Conservation (phyloP, 2,888 invertebrate genomes). For the Andrena praecox region DNA sequence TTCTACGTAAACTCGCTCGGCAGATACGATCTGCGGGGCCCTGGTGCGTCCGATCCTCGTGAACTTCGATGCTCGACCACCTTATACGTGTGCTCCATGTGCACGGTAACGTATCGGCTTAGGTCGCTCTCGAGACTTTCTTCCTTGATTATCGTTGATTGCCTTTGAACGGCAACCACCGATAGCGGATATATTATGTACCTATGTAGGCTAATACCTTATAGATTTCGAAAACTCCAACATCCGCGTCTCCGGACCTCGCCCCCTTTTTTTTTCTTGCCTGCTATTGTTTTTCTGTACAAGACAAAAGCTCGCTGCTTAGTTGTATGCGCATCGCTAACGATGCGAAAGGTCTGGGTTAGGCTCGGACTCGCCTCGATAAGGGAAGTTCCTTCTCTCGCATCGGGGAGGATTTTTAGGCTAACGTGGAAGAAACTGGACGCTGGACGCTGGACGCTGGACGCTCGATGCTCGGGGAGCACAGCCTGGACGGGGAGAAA, state of each 20-base stretch:
- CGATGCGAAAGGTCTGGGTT: slow-evolving; percentile 2
- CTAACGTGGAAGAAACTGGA: slow-evolving; percentile 7
- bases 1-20: slow-evolving; percentile 82
- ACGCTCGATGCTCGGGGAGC: slow-evolving; percentile 6
- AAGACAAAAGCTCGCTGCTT: background rate
- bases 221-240: slow-evolving; percentile 4
- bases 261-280: background rate
- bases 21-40: slow-evolving; percentile 79
- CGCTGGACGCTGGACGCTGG: background rate
- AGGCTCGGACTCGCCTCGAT: slow-evolving; percentile 15
- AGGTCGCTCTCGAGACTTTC: slow-evolving; percentile 69
- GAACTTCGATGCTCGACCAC: slow-evolving; percentile 74
- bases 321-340: slow-evolving; percentile 6
- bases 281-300: background rate
- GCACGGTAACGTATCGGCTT: slow-evolving; percentile 64
- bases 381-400: slow-evolving; percentile 11
- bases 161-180: slow-evolving; percentile 16
- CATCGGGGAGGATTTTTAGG: slow-evolving; percentile 19
- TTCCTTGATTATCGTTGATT: slow-evolving; percentile 24
- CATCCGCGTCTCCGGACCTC: background rate
- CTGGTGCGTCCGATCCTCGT: slow-evolving; percentile 70
- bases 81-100: slow-evolving; percentile 61
- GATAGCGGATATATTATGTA: background rate
- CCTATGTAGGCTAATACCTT: slow-evolving; percentile 1
- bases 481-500: slow-evolving; percentile 17